These are phyloP conservation scores for Setophaga coronata DNA, from an alignment of 2,113 vertebrate species.

Conservation along the genomic window DNA sequence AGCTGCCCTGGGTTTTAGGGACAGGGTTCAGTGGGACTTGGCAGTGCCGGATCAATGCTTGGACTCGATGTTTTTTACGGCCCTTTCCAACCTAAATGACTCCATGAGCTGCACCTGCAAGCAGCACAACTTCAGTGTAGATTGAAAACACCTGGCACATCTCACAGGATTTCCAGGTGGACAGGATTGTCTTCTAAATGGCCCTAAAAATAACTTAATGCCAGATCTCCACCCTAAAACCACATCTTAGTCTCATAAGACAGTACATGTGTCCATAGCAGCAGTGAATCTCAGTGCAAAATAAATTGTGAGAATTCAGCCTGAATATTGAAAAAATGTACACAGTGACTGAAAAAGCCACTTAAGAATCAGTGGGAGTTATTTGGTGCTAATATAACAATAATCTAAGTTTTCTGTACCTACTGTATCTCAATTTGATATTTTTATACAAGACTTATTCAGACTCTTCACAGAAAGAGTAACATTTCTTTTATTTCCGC, in stretches of 20 bases:
- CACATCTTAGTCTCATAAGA: not conserved
- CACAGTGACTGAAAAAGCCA: not conserved
- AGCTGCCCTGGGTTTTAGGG: not conserved
- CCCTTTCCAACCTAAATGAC: not conserved
- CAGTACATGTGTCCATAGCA: accelerated
- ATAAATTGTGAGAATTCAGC: not conserved
- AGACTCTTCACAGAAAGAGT: not conserved
- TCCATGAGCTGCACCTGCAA: not conserved
- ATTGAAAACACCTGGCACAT: not conserved
- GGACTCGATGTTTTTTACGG: not conserved
- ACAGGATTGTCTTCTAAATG: not conserved
- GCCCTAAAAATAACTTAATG: not conserved
- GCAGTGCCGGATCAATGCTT: not conserved
- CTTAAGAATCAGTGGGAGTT: not conserved
- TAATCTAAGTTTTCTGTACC: not conserved
- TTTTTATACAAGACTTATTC: not conserved
- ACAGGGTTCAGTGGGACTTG: not conserved
- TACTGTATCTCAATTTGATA: not conserved
- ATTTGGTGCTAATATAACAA: not conserved
- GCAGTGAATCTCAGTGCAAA: not conserved
- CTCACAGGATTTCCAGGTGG: not conserved
- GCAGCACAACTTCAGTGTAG: not conserved
- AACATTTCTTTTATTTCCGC: not conserved
- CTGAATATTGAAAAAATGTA: not conserved
- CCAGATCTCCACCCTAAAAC: not conserved